Evolutionary conservation across 2,888 invertebrate genomes (phyloP), one percentile per base, ranked within the genome.

Genomic region (Herminia tarsipennalis): DNA sequence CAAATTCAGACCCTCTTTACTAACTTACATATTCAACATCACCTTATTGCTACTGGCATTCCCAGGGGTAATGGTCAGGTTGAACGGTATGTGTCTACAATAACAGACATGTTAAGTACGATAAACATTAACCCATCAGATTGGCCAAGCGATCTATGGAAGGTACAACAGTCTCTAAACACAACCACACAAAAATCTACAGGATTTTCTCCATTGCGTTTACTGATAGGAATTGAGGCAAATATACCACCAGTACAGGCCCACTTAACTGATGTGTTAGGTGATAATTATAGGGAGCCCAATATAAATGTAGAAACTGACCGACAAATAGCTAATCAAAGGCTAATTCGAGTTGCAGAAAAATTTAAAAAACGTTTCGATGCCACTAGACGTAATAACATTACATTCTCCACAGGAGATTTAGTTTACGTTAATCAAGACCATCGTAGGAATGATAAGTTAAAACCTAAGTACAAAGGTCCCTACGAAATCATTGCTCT

Each of bases 401-500:
- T 21, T 1, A 8, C 16, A 18, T 40, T 25, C n/a, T 25, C 32
- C 5, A 30, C 13, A 17, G 22, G 30, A 1, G 22, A 39, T 18
- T 9, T 21, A 27, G 41, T 41, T 9, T 34, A 34, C 35, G 42
- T 42, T 9, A 41, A 27, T 21, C 41, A 34, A 28, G 13, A 33
- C 5, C 41, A 41, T 18, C 27, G 28, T 27, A 17, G 41, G 18
- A 17, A 34, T 28, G 33, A 41, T 3, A 14, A 30, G 2, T 30
- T 30, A 24, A 18, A 17, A n/a, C n/a, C n/a, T n/a, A n/a, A n/a
- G n/a, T n/a, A n/a, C n/a, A n/a, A n/a, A n/a, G n/a, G n/a, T n/a
- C n/a, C n/a, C n/a, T n/a, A n/a, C n/a, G n/a, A n/a, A n/a, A n/a
- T n/a, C n/a, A n/a, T n/a, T n/a, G n/a, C n/a, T n/a, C n/a, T n/a